Base-by-base conservation (phyloP, 2,888 invertebrate genomes). In the Aelia acuminata region DNA sequence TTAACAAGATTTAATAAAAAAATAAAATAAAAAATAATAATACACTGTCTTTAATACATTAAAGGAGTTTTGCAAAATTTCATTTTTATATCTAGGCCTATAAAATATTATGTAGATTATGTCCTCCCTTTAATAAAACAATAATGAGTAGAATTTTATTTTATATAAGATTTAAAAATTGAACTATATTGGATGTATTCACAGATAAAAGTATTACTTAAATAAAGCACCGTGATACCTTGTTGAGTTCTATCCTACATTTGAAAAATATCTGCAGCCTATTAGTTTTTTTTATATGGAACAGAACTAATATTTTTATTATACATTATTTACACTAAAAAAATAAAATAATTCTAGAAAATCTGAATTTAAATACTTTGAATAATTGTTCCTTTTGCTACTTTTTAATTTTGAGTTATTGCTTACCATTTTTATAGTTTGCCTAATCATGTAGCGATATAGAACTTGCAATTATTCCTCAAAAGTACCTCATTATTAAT, bases 221-320 rank as follows among this genome's bases (percentile, higher is more conserved):
- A 39, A 53, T 85, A 85, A 85, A 85, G 85, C 85, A 85, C 85
- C 85, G 35, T 85, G 53, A 53, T 85, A 85, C 85, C 85, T 53
- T 85, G 85, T 85, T 85, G 57, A 39, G 85, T 85, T 85, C 85
- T 85, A 85, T 31, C 31, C 85, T 85, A 85, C 57, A 39, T 5
- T 53, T 18, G 13, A 50, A 85, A 31, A 85, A 53, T 85, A 48
- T 85, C 35, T 57, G 50, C 85, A 85, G 53, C 80, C 22, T 31
- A 80, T 80, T 70, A 80, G 43, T 39, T 39, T 43, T 43, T 35
- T 70, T 70, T 70, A 70, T 35, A 70, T 70, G 11, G 80, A 80
- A 80, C 22, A 80, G 80, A 80, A 47, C 80, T 47, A n/a, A 43
- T 43, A 35, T 7, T 47, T 80, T 80, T 47, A 43, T 85, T 85